Conservation (phyloP, 2,113 vertebrate species). For the Dipodomys ordii region DNA sequence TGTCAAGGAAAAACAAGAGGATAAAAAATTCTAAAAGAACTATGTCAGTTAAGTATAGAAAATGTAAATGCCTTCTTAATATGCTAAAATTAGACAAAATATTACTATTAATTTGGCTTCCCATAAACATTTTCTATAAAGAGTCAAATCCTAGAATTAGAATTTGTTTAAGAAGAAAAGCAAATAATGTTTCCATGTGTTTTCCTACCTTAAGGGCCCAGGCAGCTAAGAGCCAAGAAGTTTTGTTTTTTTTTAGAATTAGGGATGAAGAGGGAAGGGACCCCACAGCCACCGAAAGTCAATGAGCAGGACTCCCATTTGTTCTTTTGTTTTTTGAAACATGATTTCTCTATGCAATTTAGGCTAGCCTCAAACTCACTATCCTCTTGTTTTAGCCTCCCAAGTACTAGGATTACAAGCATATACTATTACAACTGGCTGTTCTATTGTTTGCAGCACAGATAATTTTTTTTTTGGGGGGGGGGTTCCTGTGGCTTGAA, state of each 20-base stretch:
- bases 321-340: background rate
- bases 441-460: too few species aligned
- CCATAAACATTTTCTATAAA: constrained; percentile 53
- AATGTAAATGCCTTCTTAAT: background rate
- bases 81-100: background rate
- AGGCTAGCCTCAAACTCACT: too few species aligned
- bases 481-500: too few species aligned
- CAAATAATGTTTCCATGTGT: background rate
- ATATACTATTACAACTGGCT: too few species aligned
- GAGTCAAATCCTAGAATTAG: background rate
- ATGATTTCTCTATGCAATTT: too few species aligned
- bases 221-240: background rate
- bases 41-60: background rate
- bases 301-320: background rate
- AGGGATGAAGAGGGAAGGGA: background rate
- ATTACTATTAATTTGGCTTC: background rate
- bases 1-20: constrained; percentile 80
- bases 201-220: constrained; percentile 16
- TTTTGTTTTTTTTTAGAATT: background rate
- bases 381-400: too few species aligned
- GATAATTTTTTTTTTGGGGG: too few species aligned
- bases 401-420: too few species aligned
- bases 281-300: background rate
- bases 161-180: constrained; percentile 47
- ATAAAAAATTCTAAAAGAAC: constrained; percentile 43